Evolutionary conservation across 2,797 vertebrate species (phyloP), one percentile per base, ranked within the genome.

Genomic region (Crocidura indochinensis): DNA sequence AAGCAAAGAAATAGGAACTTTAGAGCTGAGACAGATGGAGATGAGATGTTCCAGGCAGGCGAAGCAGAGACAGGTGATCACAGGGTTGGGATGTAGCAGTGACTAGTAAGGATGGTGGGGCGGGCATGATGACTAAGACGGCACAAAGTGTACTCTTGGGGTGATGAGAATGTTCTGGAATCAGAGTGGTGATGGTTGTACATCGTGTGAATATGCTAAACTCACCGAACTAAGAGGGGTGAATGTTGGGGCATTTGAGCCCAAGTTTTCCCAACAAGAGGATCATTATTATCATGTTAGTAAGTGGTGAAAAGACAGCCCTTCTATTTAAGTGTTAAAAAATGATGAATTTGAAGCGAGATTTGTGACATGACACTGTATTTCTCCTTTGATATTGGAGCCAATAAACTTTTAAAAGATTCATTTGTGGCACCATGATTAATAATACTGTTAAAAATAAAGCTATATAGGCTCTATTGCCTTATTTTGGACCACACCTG

Each of bases 1-100:
- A 17, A 74, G 10, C 85, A 87, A 67, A 8, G 67, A 94, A 94
- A 92, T 1, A 8, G 26, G 38, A 2, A 2, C 14, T 90, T 73
- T 78, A 77, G 93, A 95, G 88, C 31, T 44, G 20, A 93, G 31
- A 27, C 11, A 27, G 31, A 47, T 51, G 60, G 44, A 53, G 53
- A 49, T 22, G 85, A 92, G 53, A 75, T 47, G n/a, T 49, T 29
- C 27, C 56, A 60, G 68, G 60, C 1, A 38, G 44, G 53, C 5
- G 76, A 69, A 77, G 62, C 26, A 24, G 10, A 64, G 49, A 68
- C 8, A 82, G 71, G 74, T 53, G 44, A 12, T 3, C 27, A 15
- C 44, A 20, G 73, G 22, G 9, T 8, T 27, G 17, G 10, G 2
- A 14, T 19, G 72, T 27, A 29, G 11, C 19, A 5, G 26, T 27